Conservation (phyloP, 2,888 invertebrate species). For the Cataglyphis livida region DNA sequence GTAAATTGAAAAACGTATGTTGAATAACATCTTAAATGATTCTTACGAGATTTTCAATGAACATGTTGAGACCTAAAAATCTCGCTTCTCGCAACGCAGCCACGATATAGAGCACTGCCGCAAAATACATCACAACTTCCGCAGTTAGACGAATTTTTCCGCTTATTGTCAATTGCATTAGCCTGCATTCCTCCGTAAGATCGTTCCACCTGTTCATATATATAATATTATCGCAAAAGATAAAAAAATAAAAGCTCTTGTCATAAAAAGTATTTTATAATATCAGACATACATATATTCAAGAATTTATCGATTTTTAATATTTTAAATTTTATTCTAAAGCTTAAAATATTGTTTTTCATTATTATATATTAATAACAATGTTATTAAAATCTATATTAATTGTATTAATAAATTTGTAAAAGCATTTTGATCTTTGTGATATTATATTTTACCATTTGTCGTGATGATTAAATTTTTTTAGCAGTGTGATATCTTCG, state of each 20-base stretch:
- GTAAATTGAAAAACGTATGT: neutral
- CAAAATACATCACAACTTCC: constrained; percentile 93
- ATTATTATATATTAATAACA: neutral
- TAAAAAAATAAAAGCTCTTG: neutral
- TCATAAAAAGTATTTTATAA: neutral
- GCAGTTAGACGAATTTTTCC: constrained; percentile 91
- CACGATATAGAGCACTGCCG: constrained; percentile 93
- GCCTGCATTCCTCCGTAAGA: constrained; percentile 90
- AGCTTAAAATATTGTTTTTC: neutral
- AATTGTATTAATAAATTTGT: neutral
- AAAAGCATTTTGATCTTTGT: neutral
- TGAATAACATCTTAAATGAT: neutral
- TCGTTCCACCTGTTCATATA: constrained; percentile 89
- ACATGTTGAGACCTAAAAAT: constrained; percentile 97
- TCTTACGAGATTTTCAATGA: constrained; percentile 97
- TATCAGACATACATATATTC: neutral
- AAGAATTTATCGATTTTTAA: neutral
- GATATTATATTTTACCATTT: constrained; percentile 62
- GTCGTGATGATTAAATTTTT: constrained; percentile 31
- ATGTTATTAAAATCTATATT: neutral
- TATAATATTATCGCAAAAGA: neutral
- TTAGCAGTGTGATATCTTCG: neutral
- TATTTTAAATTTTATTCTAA: neutral
- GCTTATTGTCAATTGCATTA: constrained; percentile 89
- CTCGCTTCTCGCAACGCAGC: constrained; percentile 95